Conservation (phyloP, 1,140 invertebrate species). For the Periplaneta americana region DNA sequence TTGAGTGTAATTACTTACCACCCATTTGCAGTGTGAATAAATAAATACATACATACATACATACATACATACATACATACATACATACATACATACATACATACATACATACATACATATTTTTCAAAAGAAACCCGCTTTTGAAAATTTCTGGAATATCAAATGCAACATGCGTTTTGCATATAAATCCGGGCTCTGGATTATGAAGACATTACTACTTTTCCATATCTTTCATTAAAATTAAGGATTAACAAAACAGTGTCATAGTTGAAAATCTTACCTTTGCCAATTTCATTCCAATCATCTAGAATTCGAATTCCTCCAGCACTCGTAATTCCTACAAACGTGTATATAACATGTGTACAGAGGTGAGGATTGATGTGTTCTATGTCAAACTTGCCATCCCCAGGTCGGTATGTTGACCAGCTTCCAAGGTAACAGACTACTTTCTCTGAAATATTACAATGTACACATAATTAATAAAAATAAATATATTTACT, state of each 20-base stretch:
- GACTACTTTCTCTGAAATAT: conserved; percentile 39
- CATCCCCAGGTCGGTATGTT: conserved; percentile 41
- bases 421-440: conserved; percentile 62
- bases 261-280: conserved; percentile 25
- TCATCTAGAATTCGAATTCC: conserved; percentile 46
- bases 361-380: conserved; percentile 60
- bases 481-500: too few relatives aligned
- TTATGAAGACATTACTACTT: not conserved
- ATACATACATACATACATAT: not conserved
- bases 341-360: conserved; percentile 63
- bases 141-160: too few relatives aligned
- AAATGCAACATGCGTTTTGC: too few relatives aligned
- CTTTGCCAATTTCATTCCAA: conserved; percentile 50
- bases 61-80: too few relatives aligned
- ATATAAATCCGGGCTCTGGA: too few relatives aligned
- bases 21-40: too few relatives aligned
- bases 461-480: too few relatives aligned
- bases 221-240: not conserved
- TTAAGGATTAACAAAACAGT: not conserved
- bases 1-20: too few relatives aligned
- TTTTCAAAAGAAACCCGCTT: not conserved
- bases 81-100: too few relatives aligned
- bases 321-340: conserved; percentile 43
- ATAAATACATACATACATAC: too few relatives aligned
- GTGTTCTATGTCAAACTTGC: too few relatives aligned